phyloP scores from a whole-genome alignment of 2,888 invertebrate genomes.

The Plagodis dolabraria region DNA sequence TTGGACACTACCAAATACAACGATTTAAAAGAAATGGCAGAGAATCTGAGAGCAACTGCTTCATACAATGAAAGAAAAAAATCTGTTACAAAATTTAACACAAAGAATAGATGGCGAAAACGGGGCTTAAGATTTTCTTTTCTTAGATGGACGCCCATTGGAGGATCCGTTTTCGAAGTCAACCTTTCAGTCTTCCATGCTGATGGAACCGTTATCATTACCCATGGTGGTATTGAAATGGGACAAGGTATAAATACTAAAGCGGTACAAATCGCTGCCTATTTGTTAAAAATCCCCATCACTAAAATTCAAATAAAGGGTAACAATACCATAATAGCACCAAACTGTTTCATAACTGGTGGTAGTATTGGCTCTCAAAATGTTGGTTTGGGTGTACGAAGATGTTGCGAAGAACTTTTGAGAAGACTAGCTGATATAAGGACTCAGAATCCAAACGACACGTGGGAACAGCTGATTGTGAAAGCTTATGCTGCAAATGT shows the following conservation, averaged over 20 bases:
- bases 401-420: slow-evolving; percentile 75
- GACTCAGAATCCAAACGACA: slow-evolving; percentile 53
- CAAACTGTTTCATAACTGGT: slow-evolving; percentile 87
- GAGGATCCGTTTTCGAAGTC: slow-evolving; percentile 63
- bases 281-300: slow-evolving; percentile 86
- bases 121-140: slow-evolving; percentile 86
- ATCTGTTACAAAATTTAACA: slow-evolving; percentile 82
- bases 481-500: slow-evolving; percentile 63
- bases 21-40: slow-evolving; percentile 72
- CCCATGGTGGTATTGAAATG: slow-evolving; percentile 87
- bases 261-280: slow-evolving; percentile 87
- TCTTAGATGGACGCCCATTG: slow-evolving; percentile 81
- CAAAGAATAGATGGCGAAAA: slow-evolving; percentile 90
- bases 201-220: slow-evolving; percentile 85
- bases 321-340: slow-evolving; percentile 83
- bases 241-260: slow-evolving; percentile 91
- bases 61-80: slow-evolving; percentile 78
- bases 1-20: slow-evolving; percentile 52
- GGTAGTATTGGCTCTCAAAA: slow-evolving; percentile 88
- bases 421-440: slow-evolving; percentile 72
- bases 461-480: slow-evolving; percentile 78
- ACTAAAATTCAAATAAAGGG: slow-evolving; percentile 87
- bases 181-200: slow-evolving; percentile 86
- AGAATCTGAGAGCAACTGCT: slow-evolving; percentile 77
- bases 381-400: slow-evolving; percentile 81